Base-by-base conservation (phyloP, 2,888 invertebrate genomes). In the Falcaria lacertinaria region DNA sequence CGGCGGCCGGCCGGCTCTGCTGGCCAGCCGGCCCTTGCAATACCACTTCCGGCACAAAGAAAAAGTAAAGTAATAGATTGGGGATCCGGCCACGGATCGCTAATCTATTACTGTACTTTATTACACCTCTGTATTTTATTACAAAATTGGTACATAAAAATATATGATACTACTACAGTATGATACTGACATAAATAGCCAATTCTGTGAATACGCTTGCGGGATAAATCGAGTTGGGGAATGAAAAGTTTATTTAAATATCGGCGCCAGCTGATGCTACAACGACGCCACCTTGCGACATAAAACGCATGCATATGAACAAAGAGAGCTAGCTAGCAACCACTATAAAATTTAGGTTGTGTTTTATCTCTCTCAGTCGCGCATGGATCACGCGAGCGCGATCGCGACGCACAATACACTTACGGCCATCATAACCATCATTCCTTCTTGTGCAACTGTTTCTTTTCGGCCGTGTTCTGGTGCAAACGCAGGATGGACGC, bases 391-490 rank as follows among this genome's bases (percentile, higher is more conserved):
- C 45, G 32, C 45, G 51, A 50, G 81, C 66, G 69, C 48, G 78
- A 88, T 69, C 53, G 80, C 76, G 88, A 89, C 60, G 67, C 65
- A 63, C 51, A 59, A 67, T 70, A 66, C 65, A 80, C 77, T 79
- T 83, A 82, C 83, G 76, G 82, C 87, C 87, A 84, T 85, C 80
- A 84, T 81, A 80, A 81, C 86, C 88, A 89, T 89, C 87, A 83
- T 85, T 83, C 81, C 83, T 85, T 85, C 84, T 89, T 85, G 88
- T 89, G 88, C 88, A 89, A 88, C 89, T 89, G 86, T 89, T 87
- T 87, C 87, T 87, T 80, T 69, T 85, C 83, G 86, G 80, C 78
- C 84, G 85, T 86, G 82, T 85, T 80, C 86, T 83, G 82, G 83
- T 88, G 82, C 79, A 79, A 88, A 81, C 81, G 85, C 83, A 88